These are phyloP conservation scores for Cancer borealis DNA, from an alignment of 2,888 invertebrate genomes.

Conservation along the genomic window DNA sequence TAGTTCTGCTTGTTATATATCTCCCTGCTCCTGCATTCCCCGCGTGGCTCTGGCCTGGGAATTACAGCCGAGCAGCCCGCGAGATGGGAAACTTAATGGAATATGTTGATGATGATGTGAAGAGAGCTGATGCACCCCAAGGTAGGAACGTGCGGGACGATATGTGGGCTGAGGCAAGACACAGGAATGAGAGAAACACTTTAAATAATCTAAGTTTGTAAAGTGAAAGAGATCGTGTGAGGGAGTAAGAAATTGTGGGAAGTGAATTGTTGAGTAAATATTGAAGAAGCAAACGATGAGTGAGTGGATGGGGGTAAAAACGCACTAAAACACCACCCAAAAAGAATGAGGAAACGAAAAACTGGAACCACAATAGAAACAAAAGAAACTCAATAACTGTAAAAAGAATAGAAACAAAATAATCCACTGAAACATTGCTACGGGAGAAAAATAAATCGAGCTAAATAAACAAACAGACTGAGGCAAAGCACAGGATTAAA, in stretches of 20 bases:
- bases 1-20: conserved; percentile 47
- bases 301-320: background rate
- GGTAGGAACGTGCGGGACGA: background rate
- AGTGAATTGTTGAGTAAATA: background rate
- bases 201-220: background rate
- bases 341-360: background rate
- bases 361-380: background rate
- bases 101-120: conserved; percentile 6
- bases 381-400: background rate
- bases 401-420: background rate
- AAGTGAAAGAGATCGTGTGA: background rate
- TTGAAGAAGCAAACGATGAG: background rate
- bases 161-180: background rate
- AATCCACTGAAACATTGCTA: background rate
- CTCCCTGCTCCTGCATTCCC: background rate
- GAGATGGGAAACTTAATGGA: conserved; percentile 21
- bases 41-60: background rate
- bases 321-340: background rate
- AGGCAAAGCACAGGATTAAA: conserved; percentile 1
- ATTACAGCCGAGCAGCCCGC: conserved; percentile 9
- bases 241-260: background rate
- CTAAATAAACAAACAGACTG: background rate
- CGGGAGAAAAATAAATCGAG: background rate
- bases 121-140: background rate
- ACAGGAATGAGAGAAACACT: background rate